Evolutionary conservation across 1,140 invertebrate species (phyloP).

Genomic region (Xylocopa sonorina): DNA sequence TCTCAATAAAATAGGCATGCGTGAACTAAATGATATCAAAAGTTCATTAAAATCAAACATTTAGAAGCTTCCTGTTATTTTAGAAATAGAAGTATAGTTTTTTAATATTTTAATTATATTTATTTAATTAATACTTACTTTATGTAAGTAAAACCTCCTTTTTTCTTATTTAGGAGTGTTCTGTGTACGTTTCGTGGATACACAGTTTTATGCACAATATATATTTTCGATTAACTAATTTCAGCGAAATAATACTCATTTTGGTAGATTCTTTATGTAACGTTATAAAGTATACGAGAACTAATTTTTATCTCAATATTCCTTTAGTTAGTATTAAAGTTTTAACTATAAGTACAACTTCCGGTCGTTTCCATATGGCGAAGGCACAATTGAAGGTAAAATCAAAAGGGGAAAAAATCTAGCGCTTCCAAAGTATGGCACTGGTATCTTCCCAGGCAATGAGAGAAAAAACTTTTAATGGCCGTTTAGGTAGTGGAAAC

Average conservation of each 20-base stretch:
- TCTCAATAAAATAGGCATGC: conserved; percentile 1
- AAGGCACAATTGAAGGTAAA: conserved; percentile 9
- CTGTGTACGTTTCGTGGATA: conserved; percentile 29
- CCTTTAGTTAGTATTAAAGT: neutral
- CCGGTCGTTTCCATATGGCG: conserved; percentile 3
- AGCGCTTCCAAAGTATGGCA: conserved; percentile 67
- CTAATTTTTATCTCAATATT: neutral
- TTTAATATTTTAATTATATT: no score
- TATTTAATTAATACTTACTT: neutral
- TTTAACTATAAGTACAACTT: conserved; percentile 1
- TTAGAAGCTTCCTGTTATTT: neutral
- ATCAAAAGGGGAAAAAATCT: conserved; percentile 44
- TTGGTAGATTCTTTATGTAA: neutral
- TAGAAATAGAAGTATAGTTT: neutral
- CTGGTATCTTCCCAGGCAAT: conserved; percentile 68
- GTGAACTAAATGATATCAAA: neutral
- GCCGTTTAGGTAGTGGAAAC: conserved; percentile 70
- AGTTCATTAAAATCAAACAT: conserved; percentile 21
- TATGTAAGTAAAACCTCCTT: no score
- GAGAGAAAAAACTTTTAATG: conserved; percentile 69
- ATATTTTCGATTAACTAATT: conserved; percentile 2
- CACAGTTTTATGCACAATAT: conserved; percentile 13
- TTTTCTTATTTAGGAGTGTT: conserved; percentile 9
- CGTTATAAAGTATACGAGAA: conserved; percentile 1
- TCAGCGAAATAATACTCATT: neutral